A percentile compares a stretch with the other conserved stretches of the same genome.
These are phyloP conservation scores for Slavum lentiscoides DNA, from an alignment of 2,888 invertebrate species.

Conservation along the genomic window DNA sequence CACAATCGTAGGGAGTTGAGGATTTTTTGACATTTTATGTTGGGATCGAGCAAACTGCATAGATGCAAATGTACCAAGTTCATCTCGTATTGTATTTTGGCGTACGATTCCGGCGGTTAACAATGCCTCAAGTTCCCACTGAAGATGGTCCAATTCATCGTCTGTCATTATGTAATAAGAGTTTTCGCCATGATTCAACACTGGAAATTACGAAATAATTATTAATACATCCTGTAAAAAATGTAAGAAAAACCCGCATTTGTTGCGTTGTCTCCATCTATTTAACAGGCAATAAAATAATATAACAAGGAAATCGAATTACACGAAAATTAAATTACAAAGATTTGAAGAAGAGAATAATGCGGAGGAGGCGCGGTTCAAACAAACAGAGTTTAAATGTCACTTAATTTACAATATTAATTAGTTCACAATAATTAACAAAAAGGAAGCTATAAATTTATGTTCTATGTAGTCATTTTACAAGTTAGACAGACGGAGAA, in stretches of 20 bases:
- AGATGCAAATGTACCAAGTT: conserved; percentile 62
- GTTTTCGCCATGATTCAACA: conserved; percentile 65
- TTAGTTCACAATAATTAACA: neutral
- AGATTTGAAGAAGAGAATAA: too few relatives aligned
- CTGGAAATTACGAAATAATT: conserved; percentile 6
- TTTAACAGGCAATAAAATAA: too few relatives aligned
- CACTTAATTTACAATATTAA: neutral
- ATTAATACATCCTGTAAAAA: neutral
- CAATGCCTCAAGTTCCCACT: conserved; percentile 83
- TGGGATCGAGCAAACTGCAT: conserved; percentile 37
- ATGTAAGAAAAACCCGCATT: too few relatives aligned
- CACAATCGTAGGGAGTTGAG: conserved; percentile 37
- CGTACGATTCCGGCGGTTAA: conserved; percentile 81
- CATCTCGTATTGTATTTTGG: conserved; percentile 75
- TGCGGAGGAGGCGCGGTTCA: too few relatives aligned
- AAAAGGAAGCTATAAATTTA: too few relatives aligned
- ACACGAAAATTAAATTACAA: neutral
- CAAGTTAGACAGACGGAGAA: too few relatives aligned
- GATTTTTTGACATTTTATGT: conserved; percentile 13
- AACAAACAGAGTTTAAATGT: too few relatives aligned
- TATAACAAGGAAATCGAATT: too few relatives aligned
- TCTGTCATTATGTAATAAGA: conserved; percentile 68
- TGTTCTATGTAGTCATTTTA: too few relatives aligned
- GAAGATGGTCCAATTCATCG: conserved; percentile 86
- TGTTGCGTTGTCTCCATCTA: too few relatives aligned